These are phyloP conservation scores for Camarhynchus parvulus DNA, from an alignment of 2,113 vertebrate genomes.

Conservation along the genomic window DNA sequence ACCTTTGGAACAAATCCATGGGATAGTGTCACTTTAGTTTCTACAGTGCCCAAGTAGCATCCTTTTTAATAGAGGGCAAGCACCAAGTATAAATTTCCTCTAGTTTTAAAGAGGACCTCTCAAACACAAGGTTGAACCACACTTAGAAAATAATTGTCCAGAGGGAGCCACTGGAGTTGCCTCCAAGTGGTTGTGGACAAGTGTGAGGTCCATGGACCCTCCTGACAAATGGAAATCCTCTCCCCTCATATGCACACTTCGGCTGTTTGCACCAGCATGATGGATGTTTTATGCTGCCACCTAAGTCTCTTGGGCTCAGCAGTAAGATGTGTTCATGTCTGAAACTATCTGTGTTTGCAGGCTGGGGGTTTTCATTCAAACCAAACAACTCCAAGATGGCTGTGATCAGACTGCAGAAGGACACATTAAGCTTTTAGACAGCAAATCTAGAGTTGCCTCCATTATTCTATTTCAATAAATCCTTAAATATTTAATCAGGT, in stretches of 20 bases:
- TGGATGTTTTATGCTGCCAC: background rate
- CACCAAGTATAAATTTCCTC: background rate
- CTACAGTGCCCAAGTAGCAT: background rate
- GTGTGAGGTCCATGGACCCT: background rate
- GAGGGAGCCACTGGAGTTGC: background rate
- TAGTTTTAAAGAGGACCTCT: background rate
- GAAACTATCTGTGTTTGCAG: background rate
- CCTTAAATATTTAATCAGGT: background rate
- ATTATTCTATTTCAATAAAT: background rate
- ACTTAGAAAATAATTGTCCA: background rate
- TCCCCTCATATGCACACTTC: background rate
- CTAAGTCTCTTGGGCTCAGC: background rate
- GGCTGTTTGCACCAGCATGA: background rate
- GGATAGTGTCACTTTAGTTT: background rate
- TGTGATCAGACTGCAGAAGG: background rate
- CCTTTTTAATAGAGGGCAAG: background rate
- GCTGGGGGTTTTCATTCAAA: background rate
- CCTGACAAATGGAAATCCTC: background rate
- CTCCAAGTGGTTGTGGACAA: background rate
- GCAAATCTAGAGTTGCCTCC: background rate
- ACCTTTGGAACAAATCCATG: background rate
- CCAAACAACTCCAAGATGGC: background rate
- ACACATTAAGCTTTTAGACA: background rate
- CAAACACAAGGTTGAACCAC: background rate
- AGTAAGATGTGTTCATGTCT: background rate